Evolutionary conservation across 2,888 invertebrate genomes (phyloP).

Genomic region (Hipparchia sbordonii): DNA sequence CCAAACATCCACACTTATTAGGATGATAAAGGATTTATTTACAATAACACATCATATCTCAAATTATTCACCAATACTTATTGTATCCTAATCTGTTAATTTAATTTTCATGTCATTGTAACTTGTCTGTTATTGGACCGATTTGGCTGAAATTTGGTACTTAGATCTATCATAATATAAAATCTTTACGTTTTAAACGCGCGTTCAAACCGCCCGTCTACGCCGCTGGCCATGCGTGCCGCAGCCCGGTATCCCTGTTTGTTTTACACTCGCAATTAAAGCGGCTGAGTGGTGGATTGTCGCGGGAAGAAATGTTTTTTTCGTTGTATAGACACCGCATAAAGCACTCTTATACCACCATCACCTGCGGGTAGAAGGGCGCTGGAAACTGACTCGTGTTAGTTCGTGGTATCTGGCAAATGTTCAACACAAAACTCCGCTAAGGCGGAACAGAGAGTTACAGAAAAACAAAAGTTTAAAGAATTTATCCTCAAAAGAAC

Average conservation of each 20-base stretch:
- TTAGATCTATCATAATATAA: too few relatives aligned
- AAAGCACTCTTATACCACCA: constrained; percentile 19
- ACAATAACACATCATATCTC: too few relatives aligned
- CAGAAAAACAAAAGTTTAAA: too few relatives aligned
- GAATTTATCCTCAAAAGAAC: too few relatives aligned
- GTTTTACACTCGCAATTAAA: constrained; percentile 80
- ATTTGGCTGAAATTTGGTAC: too few relatives aligned
- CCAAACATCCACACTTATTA: too few relatives aligned
- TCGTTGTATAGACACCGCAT: constrained; percentile 35
- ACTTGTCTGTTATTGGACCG: too few relatives aligned
- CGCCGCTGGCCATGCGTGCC: constrained; percentile 47
- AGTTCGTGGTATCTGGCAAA: not conserved
- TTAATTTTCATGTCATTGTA: too few relatives aligned
- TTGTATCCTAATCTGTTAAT: too few relatives aligned
- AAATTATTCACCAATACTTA: too few relatives aligned
- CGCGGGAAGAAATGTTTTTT: constrained; percentile 56
- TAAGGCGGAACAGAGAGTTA: too few relatives aligned
- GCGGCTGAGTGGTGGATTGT: constrained; percentile 79
- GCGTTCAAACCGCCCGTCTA: constrained; percentile 50
- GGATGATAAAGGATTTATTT: too few relatives aligned
- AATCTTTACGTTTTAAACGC: constrained; percentile 25
- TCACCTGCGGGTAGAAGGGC: not conserved
- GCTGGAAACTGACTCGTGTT: not conserved
- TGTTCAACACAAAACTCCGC: not conserved
- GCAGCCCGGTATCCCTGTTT: constrained; percentile 63